Evolutionary conservation across 2,113 vertebrate species (phyloP).

Genomic region (Colaptes auratus): DNA sequence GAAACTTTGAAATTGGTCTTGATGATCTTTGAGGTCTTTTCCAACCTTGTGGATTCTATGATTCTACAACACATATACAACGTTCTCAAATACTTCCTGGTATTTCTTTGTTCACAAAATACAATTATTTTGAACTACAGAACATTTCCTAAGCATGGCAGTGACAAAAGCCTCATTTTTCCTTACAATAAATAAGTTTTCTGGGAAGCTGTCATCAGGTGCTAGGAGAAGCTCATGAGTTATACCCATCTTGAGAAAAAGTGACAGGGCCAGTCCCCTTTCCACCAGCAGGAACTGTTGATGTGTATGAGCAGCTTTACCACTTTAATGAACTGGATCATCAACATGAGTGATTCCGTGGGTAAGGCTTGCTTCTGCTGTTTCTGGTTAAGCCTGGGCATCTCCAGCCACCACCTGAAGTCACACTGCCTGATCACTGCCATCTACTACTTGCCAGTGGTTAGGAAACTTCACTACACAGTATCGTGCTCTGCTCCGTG

Average conservation of each 20-base stretch:
- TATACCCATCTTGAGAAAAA: neutral
- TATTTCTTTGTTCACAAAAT: neutral
- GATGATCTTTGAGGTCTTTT: no score
- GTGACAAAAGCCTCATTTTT: neutral
- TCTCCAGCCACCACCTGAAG: neutral
- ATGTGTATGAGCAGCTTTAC: neutral
- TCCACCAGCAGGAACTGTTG: neutral
- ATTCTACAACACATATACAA: neutral
- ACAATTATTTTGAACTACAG: neutral
- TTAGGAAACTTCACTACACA: neutral
- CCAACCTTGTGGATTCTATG: no score
- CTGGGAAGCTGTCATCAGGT: neutral
- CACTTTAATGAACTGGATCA: neutral
- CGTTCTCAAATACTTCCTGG: neutral
- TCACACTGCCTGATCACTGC: neutral
- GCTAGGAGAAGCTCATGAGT: neutral
- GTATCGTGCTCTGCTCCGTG: neutral
- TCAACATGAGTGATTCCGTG: neutral
- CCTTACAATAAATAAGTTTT: neutral
- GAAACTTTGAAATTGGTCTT: no score
- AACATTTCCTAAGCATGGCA: neutral
- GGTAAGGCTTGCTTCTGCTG: neutral
- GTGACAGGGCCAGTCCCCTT: neutral
- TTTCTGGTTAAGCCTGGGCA: neutral
- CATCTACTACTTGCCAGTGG: neutral